These are phyloP conservation scores for Noctua fimbriata DNA, from an alignment of 2,888 invertebrate genomes.

Conservation along the genomic window DNA sequence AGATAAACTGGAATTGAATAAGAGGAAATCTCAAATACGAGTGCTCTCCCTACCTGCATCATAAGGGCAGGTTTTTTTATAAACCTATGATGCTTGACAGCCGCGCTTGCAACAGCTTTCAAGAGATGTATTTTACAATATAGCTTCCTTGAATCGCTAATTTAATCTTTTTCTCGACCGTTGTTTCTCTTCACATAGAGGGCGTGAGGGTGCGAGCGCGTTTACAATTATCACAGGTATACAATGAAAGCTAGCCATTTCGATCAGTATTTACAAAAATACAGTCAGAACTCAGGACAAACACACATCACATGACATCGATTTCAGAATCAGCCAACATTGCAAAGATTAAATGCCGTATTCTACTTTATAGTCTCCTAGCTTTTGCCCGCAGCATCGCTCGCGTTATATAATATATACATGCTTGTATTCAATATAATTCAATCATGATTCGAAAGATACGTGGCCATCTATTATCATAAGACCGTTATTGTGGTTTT, in stretches of 20 bases:
- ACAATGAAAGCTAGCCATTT: not conserved
- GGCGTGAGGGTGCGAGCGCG: too few species aligned
- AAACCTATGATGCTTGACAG: not conserved
- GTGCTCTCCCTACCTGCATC: not conserved
- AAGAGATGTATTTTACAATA: not conserved
- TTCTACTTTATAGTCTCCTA: not conserved
- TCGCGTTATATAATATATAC: too few species aligned
- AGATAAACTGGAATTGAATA: not conserved
- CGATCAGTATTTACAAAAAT: not conserved
- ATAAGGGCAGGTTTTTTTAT: not conserved
- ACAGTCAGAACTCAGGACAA: not conserved
- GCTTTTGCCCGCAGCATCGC: too few species aligned
- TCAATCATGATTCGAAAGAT: too few species aligned
- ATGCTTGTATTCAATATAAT: too few species aligned
- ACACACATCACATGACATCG: too few species aligned
- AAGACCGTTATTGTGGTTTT: too few species aligned
- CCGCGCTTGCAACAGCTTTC: not conserved
- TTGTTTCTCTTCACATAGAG: not conserved
- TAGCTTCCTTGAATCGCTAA: not conserved
- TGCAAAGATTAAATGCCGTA: too few species aligned
- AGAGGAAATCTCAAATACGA: not conserved
- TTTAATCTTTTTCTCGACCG: not conserved
- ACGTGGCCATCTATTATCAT: too few species aligned
- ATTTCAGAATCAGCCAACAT: not conserved
- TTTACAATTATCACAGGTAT: not conserved